These are phyloP conservation scores for Neodontobutis hainanensis DNA, from an alignment of 2,113 vertebrate genomes.

Conservation along the genomic window DNA sequence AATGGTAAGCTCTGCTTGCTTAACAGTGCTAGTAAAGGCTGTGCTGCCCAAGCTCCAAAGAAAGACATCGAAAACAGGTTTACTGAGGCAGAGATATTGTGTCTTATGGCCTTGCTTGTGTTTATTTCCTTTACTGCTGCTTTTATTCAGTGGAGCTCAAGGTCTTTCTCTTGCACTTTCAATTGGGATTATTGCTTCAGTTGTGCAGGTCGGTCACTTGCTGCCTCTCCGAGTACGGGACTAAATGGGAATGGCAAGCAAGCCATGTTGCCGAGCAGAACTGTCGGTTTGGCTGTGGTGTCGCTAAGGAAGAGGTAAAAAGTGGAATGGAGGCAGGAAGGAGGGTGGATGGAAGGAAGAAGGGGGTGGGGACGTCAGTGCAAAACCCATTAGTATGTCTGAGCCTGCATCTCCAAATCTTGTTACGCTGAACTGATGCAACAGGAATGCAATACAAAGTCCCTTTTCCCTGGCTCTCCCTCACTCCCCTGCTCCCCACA, in stretches of 20 bases:
- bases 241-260: slow-evolving; percentile 61
- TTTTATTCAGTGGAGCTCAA: slow-evolving; percentile 49
- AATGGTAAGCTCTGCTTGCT: slow-evolving; percentile 10
- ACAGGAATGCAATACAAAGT: slow-evolving; percentile 76
- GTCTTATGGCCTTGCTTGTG: slow-evolving; percentile 41
- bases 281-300: slow-evolving; percentile 52
- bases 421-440: slow-evolving; percentile 82
- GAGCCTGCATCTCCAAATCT: slow-evolving; percentile 79
- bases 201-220: slow-evolving; percentile 18
- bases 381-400: slow-evolving; percentile 80
- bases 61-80: slow-evolving; percentile 55
- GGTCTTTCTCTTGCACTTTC: slow-evolving; percentile 55
- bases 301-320: slow-evolving; percentile 8
- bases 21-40: slow-evolving; percentile 13
- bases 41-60: slow-evolving; percentile 2
- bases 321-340: not conserved
- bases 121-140: slow-evolving; percentile 56
- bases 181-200: slow-evolving; percentile 29
- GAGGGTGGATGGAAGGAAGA: not conserved
- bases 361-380: slow-evolving; percentile 41
- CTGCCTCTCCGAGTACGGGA: slow-evolving; percentile 30
- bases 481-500: slow-evolving; percentile 37
- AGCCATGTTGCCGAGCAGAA: slow-evolving; percentile 75
- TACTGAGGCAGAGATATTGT: slow-evolving; percentile 25
- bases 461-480: slow-evolving; percentile 14